phyloP scores from a whole-genome alignment of 2,888 invertebrate species.

The Anthophora plumipes region DNA sequence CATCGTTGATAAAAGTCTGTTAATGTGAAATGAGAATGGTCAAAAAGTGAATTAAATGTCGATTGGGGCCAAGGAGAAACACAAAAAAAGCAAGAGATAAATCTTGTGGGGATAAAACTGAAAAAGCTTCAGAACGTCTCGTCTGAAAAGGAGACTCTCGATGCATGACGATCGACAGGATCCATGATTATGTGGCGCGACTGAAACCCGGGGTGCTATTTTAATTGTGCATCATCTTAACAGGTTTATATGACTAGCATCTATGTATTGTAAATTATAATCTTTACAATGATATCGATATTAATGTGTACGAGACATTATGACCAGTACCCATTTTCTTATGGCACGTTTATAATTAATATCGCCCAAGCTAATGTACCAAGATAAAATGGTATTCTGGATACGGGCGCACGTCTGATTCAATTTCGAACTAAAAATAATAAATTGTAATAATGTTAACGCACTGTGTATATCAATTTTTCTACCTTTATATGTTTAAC shows the following conservation, averaged over 20 bases:
- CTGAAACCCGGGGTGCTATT: constrained; percentile 82
- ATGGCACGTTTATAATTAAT: constrained; percentile 83
- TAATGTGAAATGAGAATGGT: constrained; percentile 68
- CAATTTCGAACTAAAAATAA: constrained; percentile 80
- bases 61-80: constrained; percentile 72
- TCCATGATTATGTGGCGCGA: constrained; percentile 75
- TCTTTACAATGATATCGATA: constrained; percentile 80
- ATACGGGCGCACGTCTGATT: constrained; percentile 73
- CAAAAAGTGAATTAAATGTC: constrained; percentile 62
- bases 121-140: constrained; percentile 57
- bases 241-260: constrained; percentile 82
- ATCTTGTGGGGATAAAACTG: constrained; percentile 61
- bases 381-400: constrained; percentile 75
- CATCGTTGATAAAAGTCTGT: constrained; percentile 58
- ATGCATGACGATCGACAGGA: constrained; percentile 58
- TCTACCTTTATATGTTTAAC: constrained; percentile 42
- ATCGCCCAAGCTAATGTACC: constrained; percentile 75
- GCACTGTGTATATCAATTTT: constrained; percentile 54
- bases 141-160: constrained; percentile 55
- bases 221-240: constrained; percentile 81
- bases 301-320: constrained; percentile 79
- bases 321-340: constrained; percentile 83
- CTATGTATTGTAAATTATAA: constrained; percentile 84
- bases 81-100: constrained; percentile 52
- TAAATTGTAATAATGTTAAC: constrained; percentile 81